A percentile compares a stretch with the other conserved stretches of the same genome.
Conservation (phyloP, 2,888 invertebrate species). For the Rutpela maculata region DNA sequence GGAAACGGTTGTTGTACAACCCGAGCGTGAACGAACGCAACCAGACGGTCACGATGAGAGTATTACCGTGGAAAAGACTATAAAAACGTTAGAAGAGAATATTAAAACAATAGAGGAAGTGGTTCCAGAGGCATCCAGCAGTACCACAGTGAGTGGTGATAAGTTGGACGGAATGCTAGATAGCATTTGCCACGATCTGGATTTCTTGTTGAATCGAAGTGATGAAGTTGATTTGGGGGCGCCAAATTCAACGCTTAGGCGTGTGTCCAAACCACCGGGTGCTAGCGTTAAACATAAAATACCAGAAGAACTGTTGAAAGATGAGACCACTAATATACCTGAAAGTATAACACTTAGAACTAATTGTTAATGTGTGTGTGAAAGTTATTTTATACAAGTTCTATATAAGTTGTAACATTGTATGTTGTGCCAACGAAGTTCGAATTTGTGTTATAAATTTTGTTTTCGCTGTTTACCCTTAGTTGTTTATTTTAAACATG, state of each 20-base stretch:
- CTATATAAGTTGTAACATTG: not conserved
- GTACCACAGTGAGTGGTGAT: conserved; percentile 62
- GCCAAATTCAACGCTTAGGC: conserved; percentile 55
- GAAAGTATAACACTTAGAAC: conserved; percentile 60
- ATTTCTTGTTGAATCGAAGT: conserved; percentile 84
- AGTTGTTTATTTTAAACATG: not conserved
- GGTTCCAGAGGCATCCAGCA: conserved; percentile 71
- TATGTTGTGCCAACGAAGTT: not conserved
- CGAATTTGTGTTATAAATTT: not conserved
- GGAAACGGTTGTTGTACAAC: conserved; percentile 45
- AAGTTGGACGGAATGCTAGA: conserved; percentile 82
- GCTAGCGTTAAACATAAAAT: conserved; percentile 66
- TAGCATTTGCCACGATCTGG: conserved; percentile 88
- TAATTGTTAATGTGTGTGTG: conserved; percentile 53
- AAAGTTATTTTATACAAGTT: not conserved
- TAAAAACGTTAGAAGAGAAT: conserved; percentile 50
- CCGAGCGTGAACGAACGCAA: conserved; percentile 64
- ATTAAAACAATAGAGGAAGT: conserved; percentile 55
- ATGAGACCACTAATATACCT: conserved; percentile 49
- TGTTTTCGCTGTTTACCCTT: too few relatives aligned
- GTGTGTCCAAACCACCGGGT: conserved; percentile 64
- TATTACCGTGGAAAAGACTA: conserved; percentile 51
- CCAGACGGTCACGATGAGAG: conserved; percentile 69
- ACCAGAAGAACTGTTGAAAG: conserved; percentile 62
- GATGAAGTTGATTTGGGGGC: conserved; percentile 56